phyloP scores from a whole-genome alignment of 2,113 vertebrate genomes.

The Melanerpes aurifrons region DNA sequence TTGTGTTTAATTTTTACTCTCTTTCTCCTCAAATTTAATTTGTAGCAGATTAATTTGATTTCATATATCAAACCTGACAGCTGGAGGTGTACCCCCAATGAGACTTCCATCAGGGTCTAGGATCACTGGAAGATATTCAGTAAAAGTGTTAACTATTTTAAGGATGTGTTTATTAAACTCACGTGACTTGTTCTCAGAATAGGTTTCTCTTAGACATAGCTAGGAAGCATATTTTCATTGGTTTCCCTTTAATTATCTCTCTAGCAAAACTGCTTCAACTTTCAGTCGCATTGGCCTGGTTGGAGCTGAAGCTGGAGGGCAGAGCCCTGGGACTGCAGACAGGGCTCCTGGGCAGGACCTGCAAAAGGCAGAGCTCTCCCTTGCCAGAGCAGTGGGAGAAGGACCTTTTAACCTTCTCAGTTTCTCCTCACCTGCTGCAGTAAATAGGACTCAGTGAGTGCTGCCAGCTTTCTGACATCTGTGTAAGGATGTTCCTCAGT shows the following conservation, averaged over 20 bases:
- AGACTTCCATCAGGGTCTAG: neutral
- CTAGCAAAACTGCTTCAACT: neutral
- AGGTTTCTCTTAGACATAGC: neutral
- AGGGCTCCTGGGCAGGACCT: neutral
- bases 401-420: neutral
- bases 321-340: neutral
- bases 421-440: neutral
- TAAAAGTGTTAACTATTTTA: neutral
- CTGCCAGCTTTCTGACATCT: neutral
- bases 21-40: slow-evolving; percentile 64
- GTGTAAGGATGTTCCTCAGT: neutral
- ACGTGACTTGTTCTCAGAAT: neutral
- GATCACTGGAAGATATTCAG: neutral
- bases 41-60: slow-evolving; percentile 67
- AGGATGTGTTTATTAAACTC: slow-evolving; percentile 39
- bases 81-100: neutral
- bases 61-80: slow-evolving; percentile 48
- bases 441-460: fast-evolving
- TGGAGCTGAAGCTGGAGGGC: neutral
- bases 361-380: neutral
- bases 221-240: neutral
- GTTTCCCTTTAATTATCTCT: neutral
- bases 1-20: slow-evolving; percentile 44
- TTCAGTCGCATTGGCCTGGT: too few relatives aligned
- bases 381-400: fast-evolving